A percentile compares a stretch with the other conserved stretches of the same genome.
Conservation (phyloP, 2,888 invertebrate genomes). For the Stenichneumon culpator region DNA sequence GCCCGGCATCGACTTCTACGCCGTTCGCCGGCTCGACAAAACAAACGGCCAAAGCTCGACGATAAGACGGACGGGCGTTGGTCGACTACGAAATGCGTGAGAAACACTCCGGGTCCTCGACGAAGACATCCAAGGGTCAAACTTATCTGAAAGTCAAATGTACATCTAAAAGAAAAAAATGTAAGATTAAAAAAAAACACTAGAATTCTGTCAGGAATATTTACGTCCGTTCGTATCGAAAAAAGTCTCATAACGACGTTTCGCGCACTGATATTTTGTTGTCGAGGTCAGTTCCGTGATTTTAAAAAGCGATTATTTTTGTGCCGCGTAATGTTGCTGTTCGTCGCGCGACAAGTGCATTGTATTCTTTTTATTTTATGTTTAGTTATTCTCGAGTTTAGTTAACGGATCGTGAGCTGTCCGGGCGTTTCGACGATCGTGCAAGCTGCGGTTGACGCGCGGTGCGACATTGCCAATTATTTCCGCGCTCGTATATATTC, state of each 20-base stretch:
- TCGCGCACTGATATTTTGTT: no score
- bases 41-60: constrained; percentile 6
- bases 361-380: neutral
- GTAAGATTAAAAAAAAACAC: no score
- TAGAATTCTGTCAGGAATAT: no score
- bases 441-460: constrained; percentile 9
- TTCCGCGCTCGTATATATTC: constrained; percentile 64
- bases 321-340: no score
- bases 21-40: constrained; percentile 9
- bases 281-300: no score
- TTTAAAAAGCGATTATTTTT: no score
- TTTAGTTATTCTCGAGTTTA: neutral
- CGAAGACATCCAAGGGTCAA: neutral
- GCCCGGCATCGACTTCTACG: neutral
- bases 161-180: no score
- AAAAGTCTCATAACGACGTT: no score
- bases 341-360: neutral
- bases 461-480: constrained; percentile 59
- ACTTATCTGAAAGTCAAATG: no score
- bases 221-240: no score
- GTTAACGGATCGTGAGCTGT: neutral
- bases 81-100: neutral
- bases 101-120: neutral
- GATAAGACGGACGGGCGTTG: constrained; percentile 31
- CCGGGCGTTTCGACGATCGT: constrained; percentile 5